Percentiles rank a stretch among this genome's conserved stretches.
These are phyloP conservation scores for Holcopasites calliopsidis DNA, from an alignment of 1,140 invertebrate genomes.

Conservation along the genomic window DNA sequence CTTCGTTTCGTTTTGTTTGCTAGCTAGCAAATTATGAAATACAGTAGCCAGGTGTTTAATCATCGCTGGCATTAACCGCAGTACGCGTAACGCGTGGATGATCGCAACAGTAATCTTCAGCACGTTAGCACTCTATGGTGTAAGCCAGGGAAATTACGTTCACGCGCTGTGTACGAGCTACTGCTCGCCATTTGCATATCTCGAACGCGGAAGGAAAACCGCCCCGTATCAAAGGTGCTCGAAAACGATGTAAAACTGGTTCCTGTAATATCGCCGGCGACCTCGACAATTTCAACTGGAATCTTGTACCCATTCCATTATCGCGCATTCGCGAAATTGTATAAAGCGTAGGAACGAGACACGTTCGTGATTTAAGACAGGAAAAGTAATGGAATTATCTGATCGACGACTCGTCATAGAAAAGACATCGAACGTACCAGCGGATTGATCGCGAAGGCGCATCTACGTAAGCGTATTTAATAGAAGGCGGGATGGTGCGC, in stretches of 20 bases:
- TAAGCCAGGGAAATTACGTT: background rate
- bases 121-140: background rate
- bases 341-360: too few species aligned
- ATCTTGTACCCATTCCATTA: too few species aligned
- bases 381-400: constrained; percentile 25
- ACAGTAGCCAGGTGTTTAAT: background rate
- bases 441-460: constrained; percentile 44
- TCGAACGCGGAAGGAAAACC: constrained; percentile 29
- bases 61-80: background rate
- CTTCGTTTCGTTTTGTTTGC: too few species aligned
- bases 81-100: background rate
- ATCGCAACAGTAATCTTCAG: background rate
- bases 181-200: constrained; percentile 26
- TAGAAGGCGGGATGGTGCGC: constrained; percentile 51
- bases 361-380: too few species aligned
- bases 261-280: background rate
- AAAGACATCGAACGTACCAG: too few species aligned
- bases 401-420: constrained; percentile 37
- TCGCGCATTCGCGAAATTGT: too few species aligned
- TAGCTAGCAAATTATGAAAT: background rate
- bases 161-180: background rate
- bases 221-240: background rate
- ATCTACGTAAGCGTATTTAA: constrained; percentile 61
- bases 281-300: too few species aligned
- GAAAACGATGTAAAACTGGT: background rate